Evolutionary conservation across 2,888 invertebrate species (phyloP).

Genomic region (Desoria tigrina): DNA sequence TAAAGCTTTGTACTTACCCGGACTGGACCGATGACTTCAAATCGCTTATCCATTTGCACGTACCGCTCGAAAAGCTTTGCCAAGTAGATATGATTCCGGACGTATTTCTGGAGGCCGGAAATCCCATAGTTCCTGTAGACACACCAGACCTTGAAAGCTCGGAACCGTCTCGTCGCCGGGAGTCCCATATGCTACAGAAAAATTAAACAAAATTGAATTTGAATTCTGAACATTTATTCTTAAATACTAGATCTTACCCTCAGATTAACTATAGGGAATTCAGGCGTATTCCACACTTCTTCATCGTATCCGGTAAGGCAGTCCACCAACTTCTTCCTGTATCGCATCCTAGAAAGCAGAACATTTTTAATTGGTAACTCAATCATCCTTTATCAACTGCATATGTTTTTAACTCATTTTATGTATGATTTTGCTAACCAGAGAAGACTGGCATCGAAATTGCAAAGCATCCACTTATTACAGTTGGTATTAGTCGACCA

Average conservation of each 20-base stretch:
- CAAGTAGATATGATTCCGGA: constrained; percentile 34
- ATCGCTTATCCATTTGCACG: constrained; percentile 35
- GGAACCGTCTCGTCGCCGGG: constrained; percentile 31
- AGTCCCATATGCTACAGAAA: constrained; percentile 1
- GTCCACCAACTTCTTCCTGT: constrained; percentile 24
- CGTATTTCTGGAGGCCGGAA: constrained; percentile 32
- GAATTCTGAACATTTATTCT: too few relatives aligned
- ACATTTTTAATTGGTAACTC: too few relatives aligned
- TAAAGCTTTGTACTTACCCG: too few relatives aligned
- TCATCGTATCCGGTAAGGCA: constrained; percentile 33
- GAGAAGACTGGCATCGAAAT: constrained; percentile 45
- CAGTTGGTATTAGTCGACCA: constrained; percentile 40
- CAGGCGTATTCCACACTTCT: constrained; percentile 15
- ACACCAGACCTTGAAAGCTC: constrained; percentile 39
- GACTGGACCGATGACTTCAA: constrained; percentile 35
- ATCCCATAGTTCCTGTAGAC: constrained; percentile 44
- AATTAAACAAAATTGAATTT: too few relatives aligned
- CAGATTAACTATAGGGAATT: constrained; percentile 6
- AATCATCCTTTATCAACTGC: too few relatives aligned
- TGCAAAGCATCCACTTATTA: constrained; percentile 47
- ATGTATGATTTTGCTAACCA: constrained; percentile 33
- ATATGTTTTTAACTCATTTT: background rate
- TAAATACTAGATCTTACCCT: too few relatives aligned
- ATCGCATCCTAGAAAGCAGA: constrained; percentile 22
- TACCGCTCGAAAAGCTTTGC: constrained; percentile 40